Percentiles rank a stretch among this genome's conserved stretches.
These are phyloP conservation scores for Pristiophorus japonicus DNA, from an alignment of 2,113 vertebrate genomes.

Conservation along the genomic window DNA sequence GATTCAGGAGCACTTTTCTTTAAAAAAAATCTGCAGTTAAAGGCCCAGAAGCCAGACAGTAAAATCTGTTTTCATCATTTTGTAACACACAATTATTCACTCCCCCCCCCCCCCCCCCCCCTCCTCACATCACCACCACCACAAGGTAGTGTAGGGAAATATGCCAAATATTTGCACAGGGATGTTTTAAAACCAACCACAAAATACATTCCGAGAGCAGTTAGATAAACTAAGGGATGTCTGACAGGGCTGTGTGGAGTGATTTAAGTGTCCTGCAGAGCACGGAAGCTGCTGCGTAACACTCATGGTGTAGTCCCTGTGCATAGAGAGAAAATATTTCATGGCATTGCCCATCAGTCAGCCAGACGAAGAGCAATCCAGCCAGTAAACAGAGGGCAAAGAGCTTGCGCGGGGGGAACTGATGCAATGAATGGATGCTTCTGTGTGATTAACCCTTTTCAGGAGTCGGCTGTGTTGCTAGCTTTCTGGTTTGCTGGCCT, in stretches of 20 bases:
- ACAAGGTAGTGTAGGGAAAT: not conserved
- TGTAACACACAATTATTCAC: too few species aligned
- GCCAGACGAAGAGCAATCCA: not conserved
- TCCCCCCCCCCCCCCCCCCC: not conserved
- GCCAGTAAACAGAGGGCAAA: not conserved
- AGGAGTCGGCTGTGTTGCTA: not conserved
- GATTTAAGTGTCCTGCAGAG: not conserved
- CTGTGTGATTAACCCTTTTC: not conserved
- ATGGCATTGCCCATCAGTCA: not conserved
- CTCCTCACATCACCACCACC: not conserved
- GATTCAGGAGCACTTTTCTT: not conserved
- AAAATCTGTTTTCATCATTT: not conserved
- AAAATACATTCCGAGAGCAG: not conserved
- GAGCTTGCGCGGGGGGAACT: not conserved
- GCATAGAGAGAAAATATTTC: not conserved
- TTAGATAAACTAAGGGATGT: not conserved
- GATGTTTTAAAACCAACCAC: not conserved
- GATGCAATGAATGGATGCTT: conserved; percentile 23
- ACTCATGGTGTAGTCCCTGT: not conserved
- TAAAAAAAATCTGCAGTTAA: not conserved
- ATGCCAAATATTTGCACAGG: not conserved
- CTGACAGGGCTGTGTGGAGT: not conserved
- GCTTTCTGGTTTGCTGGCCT: not conserved
- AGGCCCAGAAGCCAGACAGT: not conserved
- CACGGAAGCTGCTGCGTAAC: not conserved